phyloP scores from a whole-genome alignment of 2,888 invertebrate species.

The Hypselothyrea guttata region DNA sequence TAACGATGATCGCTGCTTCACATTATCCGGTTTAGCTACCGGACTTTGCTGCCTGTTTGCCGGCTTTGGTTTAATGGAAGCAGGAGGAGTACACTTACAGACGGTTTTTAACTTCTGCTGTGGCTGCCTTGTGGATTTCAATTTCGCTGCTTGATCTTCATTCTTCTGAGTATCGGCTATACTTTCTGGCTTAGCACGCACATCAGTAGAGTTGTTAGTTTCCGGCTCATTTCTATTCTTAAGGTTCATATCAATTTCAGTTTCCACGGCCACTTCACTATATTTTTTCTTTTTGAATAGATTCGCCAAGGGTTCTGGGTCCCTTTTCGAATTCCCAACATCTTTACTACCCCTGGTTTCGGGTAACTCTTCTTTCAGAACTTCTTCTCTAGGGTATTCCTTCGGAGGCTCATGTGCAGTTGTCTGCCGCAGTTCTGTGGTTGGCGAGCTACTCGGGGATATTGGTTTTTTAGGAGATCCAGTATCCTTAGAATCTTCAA shows the following conservation, averaged over 20 bases:
- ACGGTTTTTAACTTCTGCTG: not conserved
- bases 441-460: no score
- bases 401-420: no score
- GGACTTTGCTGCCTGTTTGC: no score
- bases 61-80: not conserved
- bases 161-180: not conserved
- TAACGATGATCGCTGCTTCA: constrained; percentile 2
- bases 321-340: no score
- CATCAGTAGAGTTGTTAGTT: not conserved
- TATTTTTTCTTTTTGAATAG: no score
- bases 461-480: no score
- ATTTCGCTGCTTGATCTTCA: not conserved
- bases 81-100: constrained; percentile 14
- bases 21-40: not conserved
- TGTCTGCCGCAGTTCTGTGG: no score
- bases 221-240: not conserved
- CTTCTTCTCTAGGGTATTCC: no score
- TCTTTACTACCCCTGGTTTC: no score
- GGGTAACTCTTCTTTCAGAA: no score
- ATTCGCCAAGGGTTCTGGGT: no score
- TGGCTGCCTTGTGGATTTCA: not conserved
- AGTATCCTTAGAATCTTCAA: no score
- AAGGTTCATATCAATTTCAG: constrained; percentile 40
- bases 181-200: not conserved
- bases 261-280: constrained; percentile 21